Conservation (phyloP, 2,888 invertebrate genomes). For the Coleophora flavipennella region DNA sequence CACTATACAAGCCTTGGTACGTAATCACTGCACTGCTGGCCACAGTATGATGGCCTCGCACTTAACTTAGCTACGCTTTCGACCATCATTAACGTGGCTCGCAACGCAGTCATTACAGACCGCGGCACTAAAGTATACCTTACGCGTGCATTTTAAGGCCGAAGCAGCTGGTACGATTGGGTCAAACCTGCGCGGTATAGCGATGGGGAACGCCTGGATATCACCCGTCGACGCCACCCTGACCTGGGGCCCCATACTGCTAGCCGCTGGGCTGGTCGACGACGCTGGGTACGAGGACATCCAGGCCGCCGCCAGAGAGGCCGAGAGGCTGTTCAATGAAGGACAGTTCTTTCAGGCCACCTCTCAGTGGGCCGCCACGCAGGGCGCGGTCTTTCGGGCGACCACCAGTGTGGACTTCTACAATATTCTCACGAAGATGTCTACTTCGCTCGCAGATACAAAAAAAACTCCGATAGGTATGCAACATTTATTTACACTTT, state of each 20-base stretch:
- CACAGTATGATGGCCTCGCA: too few species aligned
- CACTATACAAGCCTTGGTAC: too few species aligned
- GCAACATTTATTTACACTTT: too few species aligned
- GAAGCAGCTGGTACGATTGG: constrained; percentile 73
- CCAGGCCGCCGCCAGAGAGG: constrained; percentile 66
- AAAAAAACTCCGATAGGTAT: constrained; percentile 16
- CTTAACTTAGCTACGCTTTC: too few species aligned
- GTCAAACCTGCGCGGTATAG: constrained; percentile 83
- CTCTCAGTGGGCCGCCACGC: constrained; percentile 75
- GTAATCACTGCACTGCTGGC: too few species aligned
- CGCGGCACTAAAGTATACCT: too few species aligned
- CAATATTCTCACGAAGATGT: constrained; percentile 78
- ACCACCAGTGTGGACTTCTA: constrained; percentile 84
- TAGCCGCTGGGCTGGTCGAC: constrained; percentile 82
- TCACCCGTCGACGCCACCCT: constrained; percentile 88
- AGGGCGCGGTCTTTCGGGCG: constrained; percentile 73
- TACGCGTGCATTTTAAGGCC: constrained; percentile 57
- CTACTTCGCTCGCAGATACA: constrained; percentile 25
- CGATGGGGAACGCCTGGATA: constrained; percentile 92
- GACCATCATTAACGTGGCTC: too few species aligned
- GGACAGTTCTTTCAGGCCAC: constrained; percentile 76
- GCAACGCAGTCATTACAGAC: too few species aligned
- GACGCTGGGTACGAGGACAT: constrained; percentile 74
- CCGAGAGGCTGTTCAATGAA: constrained; percentile 70
- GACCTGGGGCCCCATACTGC: constrained; percentile 86